These are phyloP conservation scores for Calypte anna DNA, from an alignment of 2,113 vertebrate species.

Conservation along the genomic window DNA sequence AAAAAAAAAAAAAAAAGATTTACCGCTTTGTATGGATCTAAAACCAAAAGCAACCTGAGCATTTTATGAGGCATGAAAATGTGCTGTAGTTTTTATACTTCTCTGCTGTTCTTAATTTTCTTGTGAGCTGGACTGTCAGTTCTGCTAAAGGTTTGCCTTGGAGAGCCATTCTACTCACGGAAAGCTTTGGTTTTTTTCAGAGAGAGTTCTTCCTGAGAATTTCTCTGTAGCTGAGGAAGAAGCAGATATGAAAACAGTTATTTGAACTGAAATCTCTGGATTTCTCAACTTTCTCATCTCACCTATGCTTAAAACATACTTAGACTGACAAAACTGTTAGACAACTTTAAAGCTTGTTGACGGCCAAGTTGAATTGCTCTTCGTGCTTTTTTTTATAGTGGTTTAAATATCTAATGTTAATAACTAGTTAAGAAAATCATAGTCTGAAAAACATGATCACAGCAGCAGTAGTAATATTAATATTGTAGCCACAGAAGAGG, in stretches of 20 bases:
- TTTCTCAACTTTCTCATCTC: not conserved
- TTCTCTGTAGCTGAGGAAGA: not conserved
- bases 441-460: not conserved
- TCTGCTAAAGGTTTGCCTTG: not conserved
- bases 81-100: not conserved
- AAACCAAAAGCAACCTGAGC: not conserved
- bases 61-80: not conserved
- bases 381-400: not conserved
- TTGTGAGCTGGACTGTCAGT: not conserved
- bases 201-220: not conserved
- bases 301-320: not conserved
- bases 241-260: not conserved
- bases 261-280: not conserved
- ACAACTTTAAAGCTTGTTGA: not conserved
- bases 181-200: not conserved
- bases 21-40: not conserved
- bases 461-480: not conserved
- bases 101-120: not conserved
- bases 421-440: not conserved
- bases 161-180: not conserved
- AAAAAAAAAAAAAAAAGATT: not conserved
- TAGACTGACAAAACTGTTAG: not conserved
- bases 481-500: not conserved
- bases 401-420: not conserved
- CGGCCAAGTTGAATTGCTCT: not conserved